phyloP scores from a whole-genome alignment of 1,140 invertebrate genomes.

The Sarcophaga peregrina region DNA sequence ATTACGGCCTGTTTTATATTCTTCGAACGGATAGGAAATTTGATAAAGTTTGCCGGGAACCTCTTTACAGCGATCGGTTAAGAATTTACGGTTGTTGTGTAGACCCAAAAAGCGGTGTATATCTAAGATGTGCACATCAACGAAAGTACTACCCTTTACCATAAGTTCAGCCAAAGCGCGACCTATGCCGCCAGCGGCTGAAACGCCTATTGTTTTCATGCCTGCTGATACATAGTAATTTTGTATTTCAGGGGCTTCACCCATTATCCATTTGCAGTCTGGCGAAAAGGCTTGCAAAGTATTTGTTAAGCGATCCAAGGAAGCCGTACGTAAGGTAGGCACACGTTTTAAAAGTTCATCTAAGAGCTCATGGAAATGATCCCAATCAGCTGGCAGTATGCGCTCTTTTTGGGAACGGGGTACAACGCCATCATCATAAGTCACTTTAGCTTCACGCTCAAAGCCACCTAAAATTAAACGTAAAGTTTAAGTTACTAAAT shows the following conservation, averaged over 20 bases:
- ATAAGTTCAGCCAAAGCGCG: constrained; percentile 91
- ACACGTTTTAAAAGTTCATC: constrained; percentile 87
- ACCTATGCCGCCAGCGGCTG: constrained; percentile 94
- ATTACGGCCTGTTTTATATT: constrained; percentile 90
- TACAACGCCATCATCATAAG: constrained; percentile 83
- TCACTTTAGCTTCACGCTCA: constrained; percentile 87
- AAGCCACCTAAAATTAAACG: constrained; percentile 72
- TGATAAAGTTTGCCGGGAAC: constrained; percentile 91
- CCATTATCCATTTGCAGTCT: constrained; percentile 91
- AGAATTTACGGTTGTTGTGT: constrained; percentile 95
- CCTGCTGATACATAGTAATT: constrained; percentile 97
- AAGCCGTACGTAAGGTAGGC: constrained; percentile 78
- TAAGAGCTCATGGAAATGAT: constrained; percentile 92
- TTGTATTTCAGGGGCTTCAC: constrained; percentile 91
- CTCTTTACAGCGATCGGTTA: constrained; percentile 92
- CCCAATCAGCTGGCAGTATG: constrained; percentile 87
- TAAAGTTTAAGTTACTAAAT: neutral
- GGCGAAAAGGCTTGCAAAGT: constrained; percentile 95
- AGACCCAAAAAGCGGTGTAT: constrained; percentile 92
- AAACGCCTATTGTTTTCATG: constrained; percentile 94
- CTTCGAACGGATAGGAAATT: constrained; percentile 84
- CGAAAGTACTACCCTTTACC: constrained; percentile 81
- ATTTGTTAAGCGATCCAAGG: constrained; percentile 83
- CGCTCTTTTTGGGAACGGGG: constrained; percentile 70
- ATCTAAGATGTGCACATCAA: constrained; percentile 92